These are phyloP conservation scores for Bombus pyrosoma DNA, from an alignment of 1,140 invertebrate species.

Conservation along the genomic window DNA sequence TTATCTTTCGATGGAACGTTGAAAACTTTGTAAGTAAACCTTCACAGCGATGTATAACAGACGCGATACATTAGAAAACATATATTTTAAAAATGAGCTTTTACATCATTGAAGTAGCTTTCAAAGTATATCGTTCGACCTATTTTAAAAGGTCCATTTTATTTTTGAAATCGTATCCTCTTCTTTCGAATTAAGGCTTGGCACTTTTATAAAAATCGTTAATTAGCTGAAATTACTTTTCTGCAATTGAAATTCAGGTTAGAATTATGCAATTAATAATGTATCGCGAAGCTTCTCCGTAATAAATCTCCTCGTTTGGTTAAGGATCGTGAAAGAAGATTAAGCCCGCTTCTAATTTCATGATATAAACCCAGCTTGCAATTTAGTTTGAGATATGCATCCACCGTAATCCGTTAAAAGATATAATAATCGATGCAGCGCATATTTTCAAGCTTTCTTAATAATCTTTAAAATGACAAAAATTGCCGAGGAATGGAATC, in stretches of 20 bases:
- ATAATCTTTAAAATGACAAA: neutral
- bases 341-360: neutral
- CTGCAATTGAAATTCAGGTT: neutral
- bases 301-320: neutral
- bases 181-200: neutral
- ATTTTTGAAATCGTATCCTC: neutral
- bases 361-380: neutral
- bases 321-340: neutral
- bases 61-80: neutral
- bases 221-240: neutral
- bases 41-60: no score
- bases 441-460: no score
- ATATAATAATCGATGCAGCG: neutral
- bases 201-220: neutral
- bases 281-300: neutral
- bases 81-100: neutral
- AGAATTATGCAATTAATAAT: neutral
- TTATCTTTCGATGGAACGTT: neutral
- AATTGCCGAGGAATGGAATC: neutral
- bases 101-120: neutral
- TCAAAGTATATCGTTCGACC: neutral
- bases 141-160: neutral
- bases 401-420: neutral
- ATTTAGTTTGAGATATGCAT: neutral
- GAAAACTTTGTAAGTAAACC: neutral